Base-by-base conservation (phyloP, 2,113 vertebrate species). In the Nibea coibor region DNA sequence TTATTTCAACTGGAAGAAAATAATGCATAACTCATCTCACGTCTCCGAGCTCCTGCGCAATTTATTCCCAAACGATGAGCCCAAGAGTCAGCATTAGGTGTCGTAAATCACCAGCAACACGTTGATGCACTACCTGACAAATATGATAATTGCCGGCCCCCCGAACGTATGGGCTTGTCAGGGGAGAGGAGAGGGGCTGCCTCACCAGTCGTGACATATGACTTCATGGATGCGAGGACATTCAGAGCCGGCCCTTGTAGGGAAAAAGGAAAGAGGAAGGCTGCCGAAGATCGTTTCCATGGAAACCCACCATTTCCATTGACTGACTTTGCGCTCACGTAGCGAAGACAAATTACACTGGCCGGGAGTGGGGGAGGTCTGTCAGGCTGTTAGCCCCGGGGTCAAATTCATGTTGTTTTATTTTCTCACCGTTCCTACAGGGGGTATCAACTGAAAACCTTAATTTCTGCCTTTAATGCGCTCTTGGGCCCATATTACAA, bases 271-370 rank as follows among this genome's bases (percentile, higher is more conserved):
- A 87, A 80, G 68, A 87, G 85, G 58, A 74, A 88, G 86, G 82
- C 94, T 92, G 92, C 91, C 86, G 67, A 77, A 91, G 91, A 92
- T 86, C 88, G 95, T 95, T 94, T 92, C 94, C 93, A 94, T 95
- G 91, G 94, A 78, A 95, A 95, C 95, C 87, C 87, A 91, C 80
- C 88, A 88, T 94, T 95, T 95, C 95, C 94, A 95, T 95, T 95
- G 93, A 95, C 93, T 95, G 93, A 91, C 91, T 95, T 93, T 91
- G 91, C 92, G 90, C 94, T 94, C 93, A 94, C 92, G 94, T 95
- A 93, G 93, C 87, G 91, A 94, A 95, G 94, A 95, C 94, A 95
- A 95, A 95, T 94, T 91, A 91, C 93, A 90, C 85, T 74, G 94
- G 91, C 92, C 86, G 78, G 88, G 89, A 83, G 83, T 85, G 88